phyloP scores from a whole-genome alignment of 2,113 vertebrate genomes.

The Morphnarchus princeps region DNA sequence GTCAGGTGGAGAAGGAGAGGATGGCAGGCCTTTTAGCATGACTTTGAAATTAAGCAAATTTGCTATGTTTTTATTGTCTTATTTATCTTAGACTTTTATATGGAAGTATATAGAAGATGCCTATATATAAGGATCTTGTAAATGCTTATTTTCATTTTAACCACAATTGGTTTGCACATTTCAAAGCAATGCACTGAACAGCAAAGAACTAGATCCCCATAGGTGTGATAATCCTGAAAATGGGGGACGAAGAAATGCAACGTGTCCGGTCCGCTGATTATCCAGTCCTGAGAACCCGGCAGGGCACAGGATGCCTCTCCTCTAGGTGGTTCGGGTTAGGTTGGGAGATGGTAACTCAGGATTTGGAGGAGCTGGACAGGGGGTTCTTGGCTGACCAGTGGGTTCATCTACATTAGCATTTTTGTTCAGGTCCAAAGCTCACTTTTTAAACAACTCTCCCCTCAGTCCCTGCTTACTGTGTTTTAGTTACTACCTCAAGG shows the following conservation, averaged over 20 bases:
- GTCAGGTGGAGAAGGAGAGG: not conserved
- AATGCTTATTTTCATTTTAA: not conserved
- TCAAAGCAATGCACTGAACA: not conserved
- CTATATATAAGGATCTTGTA: not conserved
- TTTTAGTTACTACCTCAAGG: not conserved
- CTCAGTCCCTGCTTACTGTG: not conserved
- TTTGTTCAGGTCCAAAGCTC: not conserved
- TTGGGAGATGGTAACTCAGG: not conserved
- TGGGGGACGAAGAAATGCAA: not conserved
- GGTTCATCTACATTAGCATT: not conserved
- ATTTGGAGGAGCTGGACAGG: not conserved
- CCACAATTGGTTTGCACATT: not conserved
- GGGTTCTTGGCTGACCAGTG: not conserved
- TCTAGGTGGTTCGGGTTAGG: not conserved
- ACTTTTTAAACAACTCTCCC: not conserved
- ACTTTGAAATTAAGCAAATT: not conserved
- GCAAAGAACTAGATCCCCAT: not conserved
- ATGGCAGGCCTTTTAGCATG: not conserved
- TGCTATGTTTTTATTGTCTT: not conserved
- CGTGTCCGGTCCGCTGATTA: accelerated
- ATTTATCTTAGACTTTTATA: not conserved
- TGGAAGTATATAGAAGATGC: not conserved
- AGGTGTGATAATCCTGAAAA: not conserved
- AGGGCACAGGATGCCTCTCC: not conserved
- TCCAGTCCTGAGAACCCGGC: not conserved